Evolutionary conservation across 2,797 vertebrate genomes (phyloP), one percentile per base, ranked within the genome.

Genomic region (Scyliorhinus canicula): DNA sequence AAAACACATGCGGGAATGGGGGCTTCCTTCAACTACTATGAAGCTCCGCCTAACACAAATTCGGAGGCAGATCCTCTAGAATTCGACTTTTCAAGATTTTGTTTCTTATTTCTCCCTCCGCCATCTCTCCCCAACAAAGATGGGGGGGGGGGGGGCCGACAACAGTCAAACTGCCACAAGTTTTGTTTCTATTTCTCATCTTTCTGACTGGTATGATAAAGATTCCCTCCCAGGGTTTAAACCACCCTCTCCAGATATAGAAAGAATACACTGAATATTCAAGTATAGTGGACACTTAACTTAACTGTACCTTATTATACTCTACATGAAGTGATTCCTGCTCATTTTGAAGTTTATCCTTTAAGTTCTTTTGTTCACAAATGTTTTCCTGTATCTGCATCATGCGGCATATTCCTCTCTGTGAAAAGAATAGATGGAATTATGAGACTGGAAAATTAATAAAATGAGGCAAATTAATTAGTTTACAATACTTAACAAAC

Each of bases 391-490:
- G 99, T 97, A 99, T 99, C 97, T 99, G 99, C 97, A 99, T 99
- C 99, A 99, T 99, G 96, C 99, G n/a, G 98, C 99, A 99, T 99
- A 97, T 99, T 99, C 96, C 99, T 97, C 97, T 99, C 99, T 99
- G 96, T 96, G 97, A 96, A 96, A 97, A 97, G 96, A 95, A 96
- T 96, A 96, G 24, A 40, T 26, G 21, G 24, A 35, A 90, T 55
- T 31, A 16, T 44, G 47, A 95, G 50, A 40, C 77, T 90, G 16
- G 67, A 35, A 69, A 90, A 65, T 71, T 84, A 63, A 60, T 93
- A 63, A 44, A 63, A 65, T 93, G 26, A 31, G 57, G 40, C 60
- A 69, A 47, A 67, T 14, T 69, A 50, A 69, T 31, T 69, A 67
- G 55, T 69, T 50, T 40, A 26, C 40, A 79, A 55, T 50, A 16